Evolutionary conservation across 2,797 vertebrate species (phyloP).

Genomic region (Miichthys miiuy): DNA sequence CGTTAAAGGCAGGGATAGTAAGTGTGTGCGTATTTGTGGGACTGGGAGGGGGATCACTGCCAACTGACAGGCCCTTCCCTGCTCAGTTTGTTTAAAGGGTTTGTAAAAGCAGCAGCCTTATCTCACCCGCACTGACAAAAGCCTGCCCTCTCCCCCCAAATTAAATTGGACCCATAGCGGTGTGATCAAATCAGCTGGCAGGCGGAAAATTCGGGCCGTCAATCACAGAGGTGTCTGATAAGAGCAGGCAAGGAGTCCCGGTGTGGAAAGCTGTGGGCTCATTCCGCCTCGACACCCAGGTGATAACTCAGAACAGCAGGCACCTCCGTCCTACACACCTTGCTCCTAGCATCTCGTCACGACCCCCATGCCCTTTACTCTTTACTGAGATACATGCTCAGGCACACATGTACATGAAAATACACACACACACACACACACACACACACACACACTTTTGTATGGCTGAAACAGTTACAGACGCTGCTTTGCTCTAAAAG

Average conservation of each 20-base stretch:
- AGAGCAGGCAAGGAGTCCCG: conserved; percentile 81
- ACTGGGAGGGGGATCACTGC: conserved; percentile 78
- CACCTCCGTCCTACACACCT: conserved; percentile 74
- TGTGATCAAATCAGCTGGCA: conserved; percentile 89
- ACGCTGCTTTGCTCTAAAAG: conserved; percentile 40
- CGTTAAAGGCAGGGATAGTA: conserved; percentile 67
- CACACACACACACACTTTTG: conserved; percentile 10
- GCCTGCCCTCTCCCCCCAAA: conserved; percentile 87
- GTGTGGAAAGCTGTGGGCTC: conserved; percentile 82
- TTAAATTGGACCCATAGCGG: conserved; percentile 88
- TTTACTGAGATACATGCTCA: conserved; percentile 68
- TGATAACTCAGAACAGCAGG: conserved; percentile 84
- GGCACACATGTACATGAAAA: conserved; percentile 44
- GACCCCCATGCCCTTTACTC: conserved; percentile 71
- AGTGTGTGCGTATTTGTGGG: conserved; percentile 37
- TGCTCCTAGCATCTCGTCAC: conserved; percentile 70
- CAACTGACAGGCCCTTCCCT: conserved; percentile 84
- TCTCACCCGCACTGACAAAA: conserved; percentile 87
- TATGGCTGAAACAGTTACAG: conserved; percentile 44
- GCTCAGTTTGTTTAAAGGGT: conserved; percentile 87
- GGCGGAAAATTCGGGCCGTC: conserved; percentile 87
- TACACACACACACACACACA: conserved; percentile 10
- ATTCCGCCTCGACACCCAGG: conserved; percentile 82
- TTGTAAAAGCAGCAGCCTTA: conserved; percentile 89
- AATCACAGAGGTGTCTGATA: conserved; percentile 86